A percentile compares a stretch with the other conserved stretches of the same genome.
These are phyloP conservation scores for Galemys pyrenaicus DNA, from an alignment of 2,113 vertebrate genomes.

Conservation along the genomic window DNA sequence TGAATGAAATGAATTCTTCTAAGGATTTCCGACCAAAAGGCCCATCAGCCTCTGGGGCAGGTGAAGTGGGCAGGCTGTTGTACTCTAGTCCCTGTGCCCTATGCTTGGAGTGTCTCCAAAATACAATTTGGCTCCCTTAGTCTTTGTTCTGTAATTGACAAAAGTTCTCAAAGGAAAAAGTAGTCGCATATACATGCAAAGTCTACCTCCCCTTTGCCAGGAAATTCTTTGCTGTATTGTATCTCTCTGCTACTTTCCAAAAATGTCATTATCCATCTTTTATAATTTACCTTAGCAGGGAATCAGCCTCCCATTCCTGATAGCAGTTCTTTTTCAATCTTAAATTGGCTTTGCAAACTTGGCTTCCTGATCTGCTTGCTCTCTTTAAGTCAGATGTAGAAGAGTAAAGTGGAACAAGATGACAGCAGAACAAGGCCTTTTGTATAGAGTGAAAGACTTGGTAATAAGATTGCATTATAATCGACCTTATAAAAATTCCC, in stretches of 20 bases:
- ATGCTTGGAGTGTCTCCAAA: not conserved
- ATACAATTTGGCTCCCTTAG: not conserved
- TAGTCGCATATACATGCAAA: not conserved
- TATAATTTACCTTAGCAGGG: not conserved
- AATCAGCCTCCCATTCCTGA: not conserved
- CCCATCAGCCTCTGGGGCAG: not conserved
- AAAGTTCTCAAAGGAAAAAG: not conserved
- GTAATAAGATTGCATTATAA: not conserved
- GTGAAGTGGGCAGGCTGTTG: fast-evolving
- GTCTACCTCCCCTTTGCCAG: not conserved
- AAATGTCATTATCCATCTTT: not conserved
- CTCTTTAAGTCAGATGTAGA: not conserved
- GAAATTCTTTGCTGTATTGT: not conserved
- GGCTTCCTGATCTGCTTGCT: not conserved
- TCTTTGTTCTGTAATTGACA: not conserved
- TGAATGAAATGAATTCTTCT: not conserved
- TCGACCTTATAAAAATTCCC: not conserved
- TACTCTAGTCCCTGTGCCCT: not conserved
- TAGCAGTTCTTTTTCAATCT: not conserved
- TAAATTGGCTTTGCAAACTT: not conserved
- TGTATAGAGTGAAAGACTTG: not conserved
- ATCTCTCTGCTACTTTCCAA: not conserved
- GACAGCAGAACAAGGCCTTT: not conserved
- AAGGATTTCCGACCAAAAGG: not conserved
- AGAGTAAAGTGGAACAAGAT: not conserved